Percentiles rank a stretch among this genome's conserved stretches.
These are phyloP conservation scores for Patella caerulea DNA, from an alignment of 2,888 invertebrate genomes.

Conservation along the genomic window DNA sequence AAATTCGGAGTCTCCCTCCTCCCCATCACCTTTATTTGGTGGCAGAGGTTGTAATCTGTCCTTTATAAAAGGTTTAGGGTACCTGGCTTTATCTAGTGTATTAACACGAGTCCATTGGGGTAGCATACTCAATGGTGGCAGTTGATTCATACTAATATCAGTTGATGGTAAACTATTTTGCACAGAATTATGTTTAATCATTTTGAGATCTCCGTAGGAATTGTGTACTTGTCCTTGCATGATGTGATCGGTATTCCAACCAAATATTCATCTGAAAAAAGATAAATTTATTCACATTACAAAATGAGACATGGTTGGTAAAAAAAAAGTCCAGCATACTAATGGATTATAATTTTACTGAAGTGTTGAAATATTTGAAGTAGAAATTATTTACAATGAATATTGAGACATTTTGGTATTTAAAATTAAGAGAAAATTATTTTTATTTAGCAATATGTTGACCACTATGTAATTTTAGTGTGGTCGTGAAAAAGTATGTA, in stretches of 20 bases:
- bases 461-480: too few relatives aligned
- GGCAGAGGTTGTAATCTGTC: constrained; percentile 33
- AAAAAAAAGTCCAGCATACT: too few relatives aligned
- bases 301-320: too few relatives aligned
- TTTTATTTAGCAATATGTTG: too few relatives aligned
- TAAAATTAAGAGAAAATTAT: too few relatives aligned
- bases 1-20: constrained; percentile 39
- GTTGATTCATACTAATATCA: constrained; percentile 54
- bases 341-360: too few relatives aligned
- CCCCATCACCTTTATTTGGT: constrained; percentile 32
- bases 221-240: constrained; percentile 1
- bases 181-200: constrained; percentile 61
- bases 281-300: too few relatives aligned
- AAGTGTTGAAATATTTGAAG: too few relatives aligned
- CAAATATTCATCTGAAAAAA: too few relatives aligned
- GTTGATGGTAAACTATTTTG: constrained; percentile 60
- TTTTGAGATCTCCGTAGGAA: constrained; percentile 22
- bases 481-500: too few relatives aligned
- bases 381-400: too few relatives aligned
- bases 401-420: too few relatives aligned
- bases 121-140: constrained; percentile 63
- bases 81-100: constrained; percentile 65
- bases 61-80: constrained; percentile 68
- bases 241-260: not conserved
- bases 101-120: constrained; percentile 70